Conservation (phyloP, 2,113 vertebrate species). For the Macroglossus sobrinus region DNA sequence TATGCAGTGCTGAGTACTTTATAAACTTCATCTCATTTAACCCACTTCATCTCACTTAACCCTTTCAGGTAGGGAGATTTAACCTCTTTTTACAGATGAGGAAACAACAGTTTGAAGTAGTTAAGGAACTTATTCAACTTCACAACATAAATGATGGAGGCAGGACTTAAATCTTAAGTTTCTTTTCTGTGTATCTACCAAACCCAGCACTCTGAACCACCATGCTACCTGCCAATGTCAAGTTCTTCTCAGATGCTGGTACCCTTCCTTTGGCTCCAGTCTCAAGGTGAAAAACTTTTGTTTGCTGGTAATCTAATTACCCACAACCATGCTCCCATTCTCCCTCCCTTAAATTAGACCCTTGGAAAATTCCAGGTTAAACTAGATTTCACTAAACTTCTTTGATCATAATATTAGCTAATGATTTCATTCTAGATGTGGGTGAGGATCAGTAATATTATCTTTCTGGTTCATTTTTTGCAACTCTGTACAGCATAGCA, state of each 20-base stretch:
- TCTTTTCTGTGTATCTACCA: neutral
- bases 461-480: neutral
- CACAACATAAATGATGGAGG: neutral
- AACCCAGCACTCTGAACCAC: neutral
- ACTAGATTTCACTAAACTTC: neutral
- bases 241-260: neutral
- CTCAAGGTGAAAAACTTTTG: neutral
- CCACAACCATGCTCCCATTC: neutral
- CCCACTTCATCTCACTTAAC: neutral
- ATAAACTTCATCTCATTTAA: neutral
- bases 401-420: neutral
- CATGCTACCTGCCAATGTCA: neutral
- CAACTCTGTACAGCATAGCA: neutral
- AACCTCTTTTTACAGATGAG: neutral
- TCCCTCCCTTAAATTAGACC: neutral
- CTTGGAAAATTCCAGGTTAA: neutral
- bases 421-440: neutral
- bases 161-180: no score
- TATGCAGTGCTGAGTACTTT: neutral
- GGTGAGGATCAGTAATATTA: neutral
- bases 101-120: neutral
- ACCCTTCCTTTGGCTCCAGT: neutral
- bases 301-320: neutral
- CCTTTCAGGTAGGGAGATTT: neutral
- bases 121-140: neutral